Conservation (phyloP, 2,888 invertebrate species). For the Caradrina clavipalpis region DNA sequence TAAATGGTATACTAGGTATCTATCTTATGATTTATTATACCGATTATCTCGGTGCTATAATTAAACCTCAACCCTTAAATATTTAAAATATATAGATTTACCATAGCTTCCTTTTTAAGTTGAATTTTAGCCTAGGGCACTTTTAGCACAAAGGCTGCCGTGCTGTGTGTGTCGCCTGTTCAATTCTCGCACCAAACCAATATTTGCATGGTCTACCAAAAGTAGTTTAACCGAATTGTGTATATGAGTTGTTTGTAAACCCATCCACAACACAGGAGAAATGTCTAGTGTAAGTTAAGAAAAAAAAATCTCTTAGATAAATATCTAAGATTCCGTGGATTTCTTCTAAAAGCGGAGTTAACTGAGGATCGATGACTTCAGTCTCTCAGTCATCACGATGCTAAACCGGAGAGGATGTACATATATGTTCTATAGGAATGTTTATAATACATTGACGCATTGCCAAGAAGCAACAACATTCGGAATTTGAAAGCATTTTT, state of each 20-base stretch:
- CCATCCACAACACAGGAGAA: too few relatives aligned
- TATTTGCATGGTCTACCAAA: too few relatives aligned
- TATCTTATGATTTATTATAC: conserved; percentile 57
- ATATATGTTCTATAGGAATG: background rate
- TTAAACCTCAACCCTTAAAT: background rate
- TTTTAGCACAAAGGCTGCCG: too few relatives aligned
- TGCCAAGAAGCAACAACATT: conserved; percentile 15
- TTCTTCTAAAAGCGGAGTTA: too few relatives aligned
- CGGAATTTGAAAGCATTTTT: conserved; percentile 15
- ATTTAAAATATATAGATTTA: background rate
- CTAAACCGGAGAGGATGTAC: background rate
- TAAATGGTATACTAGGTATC: conserved; percentile 51
- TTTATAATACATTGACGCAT: background rate
- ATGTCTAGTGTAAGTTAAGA: too few relatives aligned
- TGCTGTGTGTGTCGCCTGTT: too few relatives aligned
- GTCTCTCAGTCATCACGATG: background rate
- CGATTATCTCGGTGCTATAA: conserved; percentile 14
- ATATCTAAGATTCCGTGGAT: too few relatives aligned
- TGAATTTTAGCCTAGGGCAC: too few relatives aligned
- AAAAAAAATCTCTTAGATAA: too few relatives aligned
- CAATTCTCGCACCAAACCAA: too few relatives aligned
- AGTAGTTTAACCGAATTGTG: too few relatives aligned
- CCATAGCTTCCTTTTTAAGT: background rate
- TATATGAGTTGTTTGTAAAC: too few relatives aligned
- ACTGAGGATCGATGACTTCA: background rate